Conservation (phyloP, 2,797 vertebrate genomes). For the Typhlichthys subterraneus region DNA sequence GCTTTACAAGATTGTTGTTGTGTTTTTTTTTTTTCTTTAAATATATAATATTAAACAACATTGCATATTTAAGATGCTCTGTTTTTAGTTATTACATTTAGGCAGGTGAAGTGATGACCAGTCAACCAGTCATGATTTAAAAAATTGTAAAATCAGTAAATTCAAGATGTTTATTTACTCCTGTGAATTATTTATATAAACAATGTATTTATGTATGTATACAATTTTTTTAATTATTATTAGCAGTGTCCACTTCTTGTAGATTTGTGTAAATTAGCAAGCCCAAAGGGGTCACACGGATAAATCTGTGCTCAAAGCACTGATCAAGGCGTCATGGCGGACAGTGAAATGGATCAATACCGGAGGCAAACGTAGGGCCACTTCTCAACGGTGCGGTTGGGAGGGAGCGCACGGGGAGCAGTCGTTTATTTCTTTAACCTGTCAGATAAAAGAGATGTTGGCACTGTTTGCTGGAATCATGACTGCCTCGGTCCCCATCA, state of each 20-base stretch:
- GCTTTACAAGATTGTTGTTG: too few relatives aligned
- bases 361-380: constrained; percentile 13
- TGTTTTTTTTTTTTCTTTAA: too few relatives aligned
- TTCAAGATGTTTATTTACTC: too few relatives aligned
- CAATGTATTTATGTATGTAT: too few relatives aligned
- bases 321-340: constrained; percentile 16
- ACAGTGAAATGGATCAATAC: constrained; percentile 4
- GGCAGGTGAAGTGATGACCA: too few relatives aligned
- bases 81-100: too few relatives aligned
- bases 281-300: background rate
- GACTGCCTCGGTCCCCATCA: background rate
- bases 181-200: too few relatives aligned
- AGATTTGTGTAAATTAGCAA: background rate
- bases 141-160: too few relatives aligned
- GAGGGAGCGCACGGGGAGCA: constrained; percentile 2
- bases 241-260: background rate
- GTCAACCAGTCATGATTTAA: too few relatives aligned
- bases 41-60: too few relatives aligned
- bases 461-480: background rate
- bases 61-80: too few relatives aligned
- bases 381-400: background rate
- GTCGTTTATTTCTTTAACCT: background rate
- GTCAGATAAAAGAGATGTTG: background rate
- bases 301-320: constrained; percentile 22
- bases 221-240: too few relatives aligned